Evolutionary conservation across 2,888 invertebrate genomes (phyloP).

Genomic region (Osmoderma eremita): DNA sequence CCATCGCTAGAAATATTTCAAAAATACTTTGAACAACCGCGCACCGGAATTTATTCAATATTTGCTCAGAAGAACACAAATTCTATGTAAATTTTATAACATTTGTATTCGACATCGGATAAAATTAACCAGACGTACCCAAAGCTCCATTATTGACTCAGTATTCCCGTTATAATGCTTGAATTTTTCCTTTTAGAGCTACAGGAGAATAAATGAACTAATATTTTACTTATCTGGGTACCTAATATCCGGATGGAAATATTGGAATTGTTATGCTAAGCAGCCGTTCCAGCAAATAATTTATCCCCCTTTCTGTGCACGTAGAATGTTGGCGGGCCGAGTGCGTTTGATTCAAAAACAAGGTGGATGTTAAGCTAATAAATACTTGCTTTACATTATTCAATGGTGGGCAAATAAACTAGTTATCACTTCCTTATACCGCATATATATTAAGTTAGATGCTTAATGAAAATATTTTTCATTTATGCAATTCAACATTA

Average conservation of each 20-base stretch:
- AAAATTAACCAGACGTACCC: slow-evolving; percentile 28
- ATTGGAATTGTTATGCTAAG: slow-evolving; percentile 47
- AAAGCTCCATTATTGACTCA: slow-evolving; percentile 25
- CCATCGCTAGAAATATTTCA: background rate
- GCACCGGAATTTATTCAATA: slow-evolving; percentile 12
- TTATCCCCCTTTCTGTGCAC: slow-evolving; percentile 39
- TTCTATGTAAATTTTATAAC: slow-evolving; percentile 20
- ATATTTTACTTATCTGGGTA: slow-evolving; percentile 36
- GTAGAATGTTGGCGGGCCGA: background rate
- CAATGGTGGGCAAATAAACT: too few relatives aligned
- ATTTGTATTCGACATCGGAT: slow-evolving; percentile 30
- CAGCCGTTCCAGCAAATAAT: slow-evolving; percentile 46
- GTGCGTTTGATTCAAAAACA: too few relatives aligned
- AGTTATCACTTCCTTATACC: too few relatives aligned
- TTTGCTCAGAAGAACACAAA: slow-evolving; percentile 23
- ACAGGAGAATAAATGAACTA: slow-evolving; percentile 19
- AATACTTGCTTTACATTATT: too few relatives aligned
- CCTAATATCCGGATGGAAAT: slow-evolving; percentile 43
- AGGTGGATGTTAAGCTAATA: too few relatives aligned
- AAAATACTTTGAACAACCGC: slow-evolving; percentile 16
- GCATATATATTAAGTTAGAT: too few relatives aligned
- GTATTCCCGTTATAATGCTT: slow-evolving; percentile 4
- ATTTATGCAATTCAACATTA: too few relatives aligned
- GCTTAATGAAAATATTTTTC: too few relatives aligned
- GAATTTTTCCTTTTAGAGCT: slow-evolving; percentile 17